Conservation (phyloP, 92 coral and sea anemone genomes). For the Zoanthus sansibaricus region DNA sequence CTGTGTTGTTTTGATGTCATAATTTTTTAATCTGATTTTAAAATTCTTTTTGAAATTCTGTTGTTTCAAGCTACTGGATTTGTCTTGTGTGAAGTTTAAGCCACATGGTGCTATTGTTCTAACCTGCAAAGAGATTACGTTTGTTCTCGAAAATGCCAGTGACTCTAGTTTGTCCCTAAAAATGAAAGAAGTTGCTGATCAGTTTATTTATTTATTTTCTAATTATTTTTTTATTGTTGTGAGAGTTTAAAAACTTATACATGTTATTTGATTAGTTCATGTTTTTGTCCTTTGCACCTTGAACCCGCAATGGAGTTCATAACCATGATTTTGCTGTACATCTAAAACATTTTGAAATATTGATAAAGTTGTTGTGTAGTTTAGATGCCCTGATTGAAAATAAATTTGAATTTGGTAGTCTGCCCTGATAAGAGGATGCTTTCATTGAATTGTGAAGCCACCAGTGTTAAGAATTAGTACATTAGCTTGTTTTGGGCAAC, state of each 20-base stretch:
- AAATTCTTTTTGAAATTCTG: no score
- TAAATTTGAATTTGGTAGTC: not conserved
- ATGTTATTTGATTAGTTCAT: constrained; percentile 30
- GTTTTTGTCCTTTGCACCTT: not conserved
- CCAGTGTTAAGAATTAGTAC: not conserved
- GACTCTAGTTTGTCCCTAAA: no score
- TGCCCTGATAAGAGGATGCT: not conserved
- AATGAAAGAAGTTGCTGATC: no score
- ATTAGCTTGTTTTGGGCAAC: not conserved
- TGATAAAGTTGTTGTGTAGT: not conserved
- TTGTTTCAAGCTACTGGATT: no score
- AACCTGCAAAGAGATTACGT: no score
- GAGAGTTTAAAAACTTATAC: not conserved
- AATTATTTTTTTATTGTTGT: not conserved
- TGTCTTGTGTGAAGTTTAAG: no score
- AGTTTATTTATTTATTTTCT: no score
- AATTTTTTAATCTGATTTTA: no score
- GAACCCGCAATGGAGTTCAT: constrained; percentile 14
- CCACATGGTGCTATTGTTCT: no score
- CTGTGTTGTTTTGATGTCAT: not conserved
- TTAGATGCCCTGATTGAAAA: not conserved
- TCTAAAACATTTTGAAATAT: not conserved
- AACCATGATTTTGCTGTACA: not conserved
- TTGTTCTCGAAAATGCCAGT: no score
- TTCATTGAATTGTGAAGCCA: constrained; percentile 8